Evolutionary conservation across 2,113 vertebrate genomes (phyloP), one percentile per base, ranked within the genome.

Genomic region (Seriola aureovittata): DNA sequence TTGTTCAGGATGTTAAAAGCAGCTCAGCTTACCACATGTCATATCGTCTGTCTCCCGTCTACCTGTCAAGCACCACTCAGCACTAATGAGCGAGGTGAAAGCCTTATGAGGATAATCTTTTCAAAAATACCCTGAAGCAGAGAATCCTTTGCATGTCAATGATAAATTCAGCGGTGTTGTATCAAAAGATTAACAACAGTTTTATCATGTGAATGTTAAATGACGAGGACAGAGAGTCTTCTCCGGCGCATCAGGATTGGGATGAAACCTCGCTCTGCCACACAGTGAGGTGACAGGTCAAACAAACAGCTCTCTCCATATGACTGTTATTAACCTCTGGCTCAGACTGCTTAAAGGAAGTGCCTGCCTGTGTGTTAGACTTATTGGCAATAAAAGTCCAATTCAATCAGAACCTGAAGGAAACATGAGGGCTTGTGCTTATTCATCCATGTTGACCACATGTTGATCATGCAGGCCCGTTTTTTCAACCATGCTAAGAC

Each of bases 281-380:
- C 62, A 67, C 50, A 44, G 40, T 36, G 5, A 88, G 44, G 65
- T 80, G 76, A 73, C 63, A 84, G 80, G 88, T 90, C 64, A 86
- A 88, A 87, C 77, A 84, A 89, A 89, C 90, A 86, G 71, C 59
- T 78, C 21, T 32, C 63, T 44, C 75, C 65, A 66, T 58, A 52
- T 78, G 75, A 81, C 58, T 50, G 72, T 81, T 67, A 81, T 84
- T 89, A 87, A 86, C 90, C 90, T 91, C 78, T 21, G 79, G 66
- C 69, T 85, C 86, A 77, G 60, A 70, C 68, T 71, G 77, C 32
- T 77, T 65, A 60, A 78, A 81, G 69, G 57, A 80, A 71, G 75
- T 52, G 67, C 5, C 78, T 87, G 90, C 48, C 82, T 80, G 69
- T 1, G 0, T 44, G 52, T 74, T 36, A 71, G 75, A 90, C 46